Evolutionary conservation across 1,140 invertebrate species (phyloP).

Genomic region (Papilio machaon): DNA sequence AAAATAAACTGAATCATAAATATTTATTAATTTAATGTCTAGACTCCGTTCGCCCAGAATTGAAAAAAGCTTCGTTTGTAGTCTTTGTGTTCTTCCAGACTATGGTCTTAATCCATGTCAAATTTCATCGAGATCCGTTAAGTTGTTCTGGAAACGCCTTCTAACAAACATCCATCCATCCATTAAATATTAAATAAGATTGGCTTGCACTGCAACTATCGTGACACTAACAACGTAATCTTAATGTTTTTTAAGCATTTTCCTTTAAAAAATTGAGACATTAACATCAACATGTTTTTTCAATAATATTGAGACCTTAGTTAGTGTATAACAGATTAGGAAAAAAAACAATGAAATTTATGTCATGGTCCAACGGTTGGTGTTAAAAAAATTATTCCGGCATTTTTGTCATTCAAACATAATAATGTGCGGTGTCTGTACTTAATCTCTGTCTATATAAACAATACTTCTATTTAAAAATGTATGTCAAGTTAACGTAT

Average conservation of each 20-base stretch:
- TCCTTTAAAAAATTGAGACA: not conserved
- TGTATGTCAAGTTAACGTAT: not conserved
- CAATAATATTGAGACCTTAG: not conserved
- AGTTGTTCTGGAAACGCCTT: too few relatives aligned
- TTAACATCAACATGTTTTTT: not conserved
- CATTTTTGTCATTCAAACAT: not conserved
- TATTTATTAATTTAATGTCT: too few relatives aligned
- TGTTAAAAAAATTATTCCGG: not conserved
- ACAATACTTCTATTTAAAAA: not conserved
- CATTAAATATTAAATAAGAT: too few relatives aligned
- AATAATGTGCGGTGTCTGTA: not conserved
- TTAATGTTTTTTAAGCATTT: not conserved
- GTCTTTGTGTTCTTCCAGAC: too few relatives aligned
- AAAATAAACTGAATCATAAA: too few relatives aligned
- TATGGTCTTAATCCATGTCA: too few relatives aligned
- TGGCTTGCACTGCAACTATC: not conserved
- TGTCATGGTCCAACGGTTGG: not conserved
- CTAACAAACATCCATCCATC: too few relatives aligned
- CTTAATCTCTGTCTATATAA: not conserved
- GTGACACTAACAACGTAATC: not conserved
- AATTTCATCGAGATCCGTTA: too few relatives aligned
- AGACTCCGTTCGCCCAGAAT: too few relatives aligned
- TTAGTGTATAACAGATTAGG: not conserved
- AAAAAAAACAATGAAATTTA: conserved; percentile 11
- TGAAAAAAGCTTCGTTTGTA: too few relatives aligned